Base-by-base conservation (phyloP, 2,888 invertebrate species). In the Andrena bicolor region DNA sequence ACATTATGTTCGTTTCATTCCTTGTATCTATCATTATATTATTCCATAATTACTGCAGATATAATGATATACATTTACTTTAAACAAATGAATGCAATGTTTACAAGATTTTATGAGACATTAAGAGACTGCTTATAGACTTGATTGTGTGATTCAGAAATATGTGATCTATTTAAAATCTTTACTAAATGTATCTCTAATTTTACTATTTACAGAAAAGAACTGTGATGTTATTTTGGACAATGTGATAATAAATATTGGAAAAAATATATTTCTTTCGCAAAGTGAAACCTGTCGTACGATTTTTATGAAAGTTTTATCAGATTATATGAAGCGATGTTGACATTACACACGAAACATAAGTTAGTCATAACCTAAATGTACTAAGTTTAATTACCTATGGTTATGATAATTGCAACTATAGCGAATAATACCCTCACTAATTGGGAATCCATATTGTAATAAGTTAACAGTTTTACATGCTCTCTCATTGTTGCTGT, bases 381-480 rank as follows among this genome's bases (percentile, higher is more conserved):
- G 51, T 64, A 70, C 23, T 26, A 32, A 68, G 23, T 75, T 64
- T 72, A 85, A 84, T 93, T 94, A 94, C 94, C 92, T 86, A 94
- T 74, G 6, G 94, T 93, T 77, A 94, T 41, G 74, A 94, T 80
- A 64, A 94, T 88, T 3, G 87, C 91, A 70, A 94, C 81, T 30
- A 93, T 84, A n/a, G 93, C 94, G 56, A 89, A 85, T 78, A 94
- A 81, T 74, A 94, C 89, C 80, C 90, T 91, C 84, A 93, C 78
- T 49, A 93, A 84, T 61, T 92, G 91, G 5, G 91, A 88, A 64
- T 91, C 90, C 23, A 80, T 78, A 85, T 84, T 85, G 4, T 89
- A 76, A 63, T 88, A 86, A 8, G 81, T 74, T 23, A 91, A 60
- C 2, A 81, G 78, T 49, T 92, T 89, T 30, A 88, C 82, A 10